These are phyloP conservation scores for Urocynchramus pylzowi DNA, from an alignment of 2,113 vertebrate genomes.

Conservation along the genomic window DNA sequence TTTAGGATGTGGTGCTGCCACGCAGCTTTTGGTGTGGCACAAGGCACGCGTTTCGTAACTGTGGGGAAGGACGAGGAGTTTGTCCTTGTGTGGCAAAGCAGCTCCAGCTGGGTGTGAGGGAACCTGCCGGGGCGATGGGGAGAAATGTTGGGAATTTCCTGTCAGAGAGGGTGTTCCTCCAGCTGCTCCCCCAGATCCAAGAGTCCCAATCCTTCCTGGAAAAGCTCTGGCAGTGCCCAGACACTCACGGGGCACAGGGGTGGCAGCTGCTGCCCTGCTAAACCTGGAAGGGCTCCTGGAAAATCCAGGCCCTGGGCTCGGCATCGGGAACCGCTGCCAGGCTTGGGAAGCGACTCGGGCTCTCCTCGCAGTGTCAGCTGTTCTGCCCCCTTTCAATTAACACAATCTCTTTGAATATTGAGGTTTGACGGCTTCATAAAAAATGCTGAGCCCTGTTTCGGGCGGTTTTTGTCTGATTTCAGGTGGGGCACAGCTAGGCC, in stretches of 20 bases:
- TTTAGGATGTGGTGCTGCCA: neutral
- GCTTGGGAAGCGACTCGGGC: fast-evolving
- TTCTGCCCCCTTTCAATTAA: neutral
- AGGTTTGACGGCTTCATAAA: fast-evolving
- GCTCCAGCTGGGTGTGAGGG: neutral
- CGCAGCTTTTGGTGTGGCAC: neutral
- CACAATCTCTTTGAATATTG: fast-evolving
- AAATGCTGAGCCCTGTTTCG: neutral
- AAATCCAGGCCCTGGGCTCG: neutral
- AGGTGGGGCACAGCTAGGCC: neutral
- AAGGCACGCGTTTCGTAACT: neutral
- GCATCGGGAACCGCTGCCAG: neutral
- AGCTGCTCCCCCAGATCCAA: conserved; percentile 26
- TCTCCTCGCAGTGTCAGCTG: fast-evolving
- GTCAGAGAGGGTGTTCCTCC: neutral
- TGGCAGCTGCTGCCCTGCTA: neutral
- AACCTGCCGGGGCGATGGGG: neutral
- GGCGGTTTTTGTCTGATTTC: neutral
- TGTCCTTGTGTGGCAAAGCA: neutral
- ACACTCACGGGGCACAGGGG: neutral
- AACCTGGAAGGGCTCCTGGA: neutral
- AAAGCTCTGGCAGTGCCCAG: neutral
- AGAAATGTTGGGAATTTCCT: neutral
- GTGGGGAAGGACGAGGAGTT: neutral
- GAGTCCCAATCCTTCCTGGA: neutral